Conservation (phyloP, 2,888 invertebrate genomes). For the Macrosiphum euphorbiae region DNA sequence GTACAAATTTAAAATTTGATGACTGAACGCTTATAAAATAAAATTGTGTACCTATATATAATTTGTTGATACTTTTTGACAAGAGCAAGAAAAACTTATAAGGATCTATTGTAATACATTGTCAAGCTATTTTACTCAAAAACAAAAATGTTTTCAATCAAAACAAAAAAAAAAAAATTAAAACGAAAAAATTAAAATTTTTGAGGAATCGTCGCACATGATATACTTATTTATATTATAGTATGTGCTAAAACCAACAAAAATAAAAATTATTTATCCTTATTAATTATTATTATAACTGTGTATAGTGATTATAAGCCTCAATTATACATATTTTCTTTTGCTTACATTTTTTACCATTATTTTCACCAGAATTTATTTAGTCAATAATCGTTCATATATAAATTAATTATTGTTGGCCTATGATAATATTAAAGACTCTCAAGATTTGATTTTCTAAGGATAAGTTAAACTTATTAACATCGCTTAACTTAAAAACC, state of each 20-base stretch:
- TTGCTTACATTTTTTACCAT: no score
- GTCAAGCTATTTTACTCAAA: background rate
- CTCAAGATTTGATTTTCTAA: background rate
- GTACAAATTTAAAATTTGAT: no score
- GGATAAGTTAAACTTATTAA: background rate
- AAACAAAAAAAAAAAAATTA: background rate
- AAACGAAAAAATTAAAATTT: no score
- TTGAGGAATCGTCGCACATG: no score
- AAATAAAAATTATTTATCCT: no score
- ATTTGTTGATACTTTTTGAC: background rate
- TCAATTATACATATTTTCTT: no score
- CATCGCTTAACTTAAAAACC: background rate
- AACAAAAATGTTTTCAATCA: background rate
- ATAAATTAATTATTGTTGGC: background rate
- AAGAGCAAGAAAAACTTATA: background rate
- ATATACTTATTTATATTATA: background rate
- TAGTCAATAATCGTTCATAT: background rate
- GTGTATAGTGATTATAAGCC: no score
- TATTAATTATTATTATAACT: no score
- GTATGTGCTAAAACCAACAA: no score
- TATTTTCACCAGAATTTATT: no score
- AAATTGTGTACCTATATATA: background rate
- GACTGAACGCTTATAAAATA: no score
- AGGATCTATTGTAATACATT: background rate
- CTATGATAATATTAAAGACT: background rate